phyloP scores from a whole-genome alignment of 2,888 invertebrate species.

The Perizoma affinitatum region DNA sequence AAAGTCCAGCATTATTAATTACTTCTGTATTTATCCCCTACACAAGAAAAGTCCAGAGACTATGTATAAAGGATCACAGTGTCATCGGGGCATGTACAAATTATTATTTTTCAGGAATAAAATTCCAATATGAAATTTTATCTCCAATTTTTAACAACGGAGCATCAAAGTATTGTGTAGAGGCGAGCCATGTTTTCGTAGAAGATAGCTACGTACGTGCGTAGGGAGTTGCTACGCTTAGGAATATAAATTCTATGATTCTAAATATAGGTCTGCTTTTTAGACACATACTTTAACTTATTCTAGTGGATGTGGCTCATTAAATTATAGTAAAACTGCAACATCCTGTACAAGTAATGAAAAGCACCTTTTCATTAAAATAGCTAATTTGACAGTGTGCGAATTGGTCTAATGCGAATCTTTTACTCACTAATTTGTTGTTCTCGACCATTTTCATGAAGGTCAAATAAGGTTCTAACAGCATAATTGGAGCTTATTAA shows the following conservation, averaged over 20 bases:
- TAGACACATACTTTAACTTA: no score
- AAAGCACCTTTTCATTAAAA: constrained; percentile 59
- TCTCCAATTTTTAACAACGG: no score
- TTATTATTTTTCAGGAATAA: no score
- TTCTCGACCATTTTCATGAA: constrained; percentile 69
- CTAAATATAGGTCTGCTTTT: no score
- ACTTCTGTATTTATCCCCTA: no score
- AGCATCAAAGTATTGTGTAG: background rate
- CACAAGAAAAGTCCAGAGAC: no score
- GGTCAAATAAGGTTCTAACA: constrained; percentile 44
- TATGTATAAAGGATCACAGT: no score
- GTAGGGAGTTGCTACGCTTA: constrained; percentile 19
- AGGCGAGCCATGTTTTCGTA: constrained; percentile 6
- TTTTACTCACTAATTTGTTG: constrained; percentile 72
- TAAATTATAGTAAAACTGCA: constrained; percentile 3
- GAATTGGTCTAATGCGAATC: constrained; percentile 68
- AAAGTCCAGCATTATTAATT: no score
- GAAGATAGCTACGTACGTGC: constrained; percentile 19
- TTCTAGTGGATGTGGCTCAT: constrained; percentile 15
- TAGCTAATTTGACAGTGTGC: constrained; percentile 69
- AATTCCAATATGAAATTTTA: no score
- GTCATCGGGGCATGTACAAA: no score
- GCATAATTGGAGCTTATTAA: constrained; percentile 15
- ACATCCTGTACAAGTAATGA: constrained; percentile 42
- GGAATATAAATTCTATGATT: no score